These are phyloP conservation scores for Rhineura floridana DNA, from an alignment of 2,113 vertebrate species.

Conservation along the genomic window DNA sequence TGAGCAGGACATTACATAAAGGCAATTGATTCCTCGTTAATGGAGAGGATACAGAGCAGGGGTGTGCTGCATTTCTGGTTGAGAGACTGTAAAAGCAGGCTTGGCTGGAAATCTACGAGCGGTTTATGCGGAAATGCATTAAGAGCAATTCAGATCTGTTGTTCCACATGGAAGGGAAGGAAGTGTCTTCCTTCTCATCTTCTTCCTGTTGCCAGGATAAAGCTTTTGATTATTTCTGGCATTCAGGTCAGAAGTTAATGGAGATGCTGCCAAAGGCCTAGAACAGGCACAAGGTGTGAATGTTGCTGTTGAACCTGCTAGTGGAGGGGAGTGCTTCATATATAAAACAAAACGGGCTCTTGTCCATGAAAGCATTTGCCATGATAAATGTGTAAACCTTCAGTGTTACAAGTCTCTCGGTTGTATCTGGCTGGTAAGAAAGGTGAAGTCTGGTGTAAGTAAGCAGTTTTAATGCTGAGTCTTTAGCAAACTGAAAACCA, in stretches of 20 bases:
- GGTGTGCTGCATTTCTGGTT: not conserved
- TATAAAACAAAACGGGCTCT: not conserved
- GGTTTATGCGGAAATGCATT: slow-evolving; percentile 7
- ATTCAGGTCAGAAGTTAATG: slow-evolving; percentile 38
- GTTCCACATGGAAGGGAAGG: slow-evolving; percentile 18
- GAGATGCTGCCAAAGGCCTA: not conserved
- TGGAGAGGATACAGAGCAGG: not conserved
- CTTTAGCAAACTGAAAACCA: not conserved
- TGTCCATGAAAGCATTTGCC: not conserved
- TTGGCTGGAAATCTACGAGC: rapidly evolving
- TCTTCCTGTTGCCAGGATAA: not conserved
- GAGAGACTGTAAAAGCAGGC: not conserved
- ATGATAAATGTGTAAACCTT: not conserved
- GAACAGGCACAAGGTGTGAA: not conserved
- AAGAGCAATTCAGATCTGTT: not conserved
- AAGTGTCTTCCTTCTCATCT: not conserved
- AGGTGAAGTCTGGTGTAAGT: slow-evolving; percentile 32
- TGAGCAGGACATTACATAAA: slow-evolving; percentile 11
- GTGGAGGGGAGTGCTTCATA: not conserved
- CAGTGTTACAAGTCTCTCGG: not conserved
- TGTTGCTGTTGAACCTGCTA: not conserved
- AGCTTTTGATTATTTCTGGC: slow-evolving; percentile 29
- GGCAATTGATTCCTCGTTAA: slow-evolving; percentile 14
- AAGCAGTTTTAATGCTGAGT: not conserved
- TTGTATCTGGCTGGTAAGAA: not conserved